phyloP scores from a whole-genome alignment of 2,113 vertebrate genomes.

The Nothoprocta pentlandii region DNA sequence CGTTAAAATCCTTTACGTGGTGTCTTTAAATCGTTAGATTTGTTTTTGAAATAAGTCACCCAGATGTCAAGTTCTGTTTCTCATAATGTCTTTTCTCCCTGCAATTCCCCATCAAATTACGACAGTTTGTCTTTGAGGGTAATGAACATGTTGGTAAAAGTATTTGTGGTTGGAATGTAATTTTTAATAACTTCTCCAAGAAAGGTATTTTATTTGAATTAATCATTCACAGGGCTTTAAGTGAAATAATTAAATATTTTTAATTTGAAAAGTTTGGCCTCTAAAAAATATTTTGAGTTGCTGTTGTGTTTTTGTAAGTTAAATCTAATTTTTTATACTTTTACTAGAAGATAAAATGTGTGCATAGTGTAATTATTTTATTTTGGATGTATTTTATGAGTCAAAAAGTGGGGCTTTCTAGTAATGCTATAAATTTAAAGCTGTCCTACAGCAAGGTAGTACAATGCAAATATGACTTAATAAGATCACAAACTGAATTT shows the following conservation, averaged over 20 bases:
- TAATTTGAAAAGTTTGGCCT: background rate
- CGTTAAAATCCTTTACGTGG: fast-evolving
- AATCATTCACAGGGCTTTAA: background rate
- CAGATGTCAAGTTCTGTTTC: background rate
- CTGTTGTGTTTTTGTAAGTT: slow-evolving; percentile 11
- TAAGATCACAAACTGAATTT: slow-evolving; percentile 88
- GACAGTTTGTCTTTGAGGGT: background rate
- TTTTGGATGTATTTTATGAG: slow-evolving; percentile 60
- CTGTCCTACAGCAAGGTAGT: slow-evolving; percentile 82
- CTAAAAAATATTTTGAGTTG: slow-evolving; percentile 10
- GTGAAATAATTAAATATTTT: background rate
- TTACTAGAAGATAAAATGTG: slow-evolving; percentile 45
- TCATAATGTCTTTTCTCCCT: background rate
- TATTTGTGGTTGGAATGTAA: background rate
- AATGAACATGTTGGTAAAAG: background rate
- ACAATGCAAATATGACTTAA: slow-evolving; percentile 86
- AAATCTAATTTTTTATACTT: slow-evolving; percentile 35
- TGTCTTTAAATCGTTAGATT: background rate
- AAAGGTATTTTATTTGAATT: background rate
- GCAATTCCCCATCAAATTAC: background rate
- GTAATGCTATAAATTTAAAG: slow-evolving; percentile 82
- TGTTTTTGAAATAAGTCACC: background rate
- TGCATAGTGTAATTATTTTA: slow-evolving; percentile 60
- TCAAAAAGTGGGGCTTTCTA: slow-evolving; percentile 71
- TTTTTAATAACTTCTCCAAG: background rate